Base-by-base conservation (phyloP, 2,113 vertebrate genomes). In the Phocoena sinus region DNA sequence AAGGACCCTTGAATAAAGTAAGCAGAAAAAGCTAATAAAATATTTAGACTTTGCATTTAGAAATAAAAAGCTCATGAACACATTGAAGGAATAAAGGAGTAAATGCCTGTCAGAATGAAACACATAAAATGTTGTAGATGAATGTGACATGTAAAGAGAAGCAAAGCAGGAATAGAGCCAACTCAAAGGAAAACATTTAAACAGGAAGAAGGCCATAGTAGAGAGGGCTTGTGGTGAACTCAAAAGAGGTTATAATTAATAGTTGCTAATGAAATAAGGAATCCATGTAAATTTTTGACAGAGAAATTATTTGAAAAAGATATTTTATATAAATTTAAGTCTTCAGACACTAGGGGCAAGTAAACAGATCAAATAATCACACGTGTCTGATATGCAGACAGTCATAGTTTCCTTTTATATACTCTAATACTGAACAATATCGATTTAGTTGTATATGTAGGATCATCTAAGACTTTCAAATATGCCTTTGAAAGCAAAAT, bases 61-160 rank as follows among this genome's bases (percentile, higher is more conserved):
- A 97, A 82, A 90, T 90, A 44, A 58, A 93, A 86, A 89, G 17
- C 3, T 85, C 65, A 53, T 70, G 62, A 90, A 73, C n/a, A 94
- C 95, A 68, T 20, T 6, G 38, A 89, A 96, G 41, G 10, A 77
- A 63, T 76, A 62, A 89, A 79, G n/a, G 4, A 92, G 9, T 13
- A 76, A 92, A 81, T 81, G 58, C 80, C 41, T 68, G 28, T 60
- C 65, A 86, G 65, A 79, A 67, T 31, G 44, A 80, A 91, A 70
- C 6, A 86, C 47, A 53, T 67, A 28, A 58, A 90, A 70, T 56
- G 12, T 36, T n/a, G 53, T 50, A n/a, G 53, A 86, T 81, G 60
- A 68, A 86, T 86, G 47, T 56, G 9, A 81, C 31, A 70, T 70
- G 36, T 25, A 41, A 81, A 86, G 41, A 70, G 28, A 36, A 91